Percentiles rank a stretch among this genome's conserved stretches.
Conservation (phyloP, 2,797 vertebrate species). For the Sebastes glaucus region DNA sequence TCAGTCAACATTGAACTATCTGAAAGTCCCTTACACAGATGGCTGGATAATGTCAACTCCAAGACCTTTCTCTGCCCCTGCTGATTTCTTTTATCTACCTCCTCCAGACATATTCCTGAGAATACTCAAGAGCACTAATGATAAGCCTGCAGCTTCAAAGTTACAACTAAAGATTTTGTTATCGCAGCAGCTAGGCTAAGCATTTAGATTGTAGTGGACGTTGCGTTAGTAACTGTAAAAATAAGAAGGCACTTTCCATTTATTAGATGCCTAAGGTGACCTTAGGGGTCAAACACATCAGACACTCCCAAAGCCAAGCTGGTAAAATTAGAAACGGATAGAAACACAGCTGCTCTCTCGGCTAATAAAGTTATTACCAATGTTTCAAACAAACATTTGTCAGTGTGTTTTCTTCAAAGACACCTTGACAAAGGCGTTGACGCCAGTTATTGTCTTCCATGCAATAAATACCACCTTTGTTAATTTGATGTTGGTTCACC, state of each 20-base stretch:
- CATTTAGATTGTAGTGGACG: background rate
- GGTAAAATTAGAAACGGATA: slow-evolving; percentile 38
- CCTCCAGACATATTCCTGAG: slow-evolving; percentile 62
- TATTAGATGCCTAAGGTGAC: slow-evolving; percentile 16
- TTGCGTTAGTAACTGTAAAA: slow-evolving; percentile 13
- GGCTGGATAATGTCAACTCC: slow-evolving; percentile 83
- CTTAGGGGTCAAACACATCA: slow-evolving; percentile 24
- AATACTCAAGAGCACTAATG: slow-evolving; percentile 52
- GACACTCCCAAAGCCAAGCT: slow-evolving; percentile 1
- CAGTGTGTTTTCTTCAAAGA: background rate
- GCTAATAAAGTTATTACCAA: slow-evolving; percentile 21
- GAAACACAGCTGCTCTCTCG: slow-evolving; percentile 25
- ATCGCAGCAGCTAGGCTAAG: background rate
- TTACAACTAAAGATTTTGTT: slow-evolving; percentile 11
- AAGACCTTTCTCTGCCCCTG: slow-evolving; percentile 45
- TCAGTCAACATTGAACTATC: slow-evolving; percentile 79
- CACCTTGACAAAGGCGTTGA: background rate
- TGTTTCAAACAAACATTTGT: background rate
- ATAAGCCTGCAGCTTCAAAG: slow-evolving; percentile 55
- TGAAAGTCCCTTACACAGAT: slow-evolving; percentile 76
- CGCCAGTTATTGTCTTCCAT: background rate
- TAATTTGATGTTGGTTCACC: background rate
- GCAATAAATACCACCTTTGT: background rate
- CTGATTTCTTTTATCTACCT: slow-evolving; percentile 65
- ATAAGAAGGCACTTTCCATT: slow-evolving; percentile 4